A percentile compares a stretch with the other conserved stretches of the same genome.
Conservation (phyloP, 92 coral and sea anemone species). For the Epizoanthus stellaris region DNA sequence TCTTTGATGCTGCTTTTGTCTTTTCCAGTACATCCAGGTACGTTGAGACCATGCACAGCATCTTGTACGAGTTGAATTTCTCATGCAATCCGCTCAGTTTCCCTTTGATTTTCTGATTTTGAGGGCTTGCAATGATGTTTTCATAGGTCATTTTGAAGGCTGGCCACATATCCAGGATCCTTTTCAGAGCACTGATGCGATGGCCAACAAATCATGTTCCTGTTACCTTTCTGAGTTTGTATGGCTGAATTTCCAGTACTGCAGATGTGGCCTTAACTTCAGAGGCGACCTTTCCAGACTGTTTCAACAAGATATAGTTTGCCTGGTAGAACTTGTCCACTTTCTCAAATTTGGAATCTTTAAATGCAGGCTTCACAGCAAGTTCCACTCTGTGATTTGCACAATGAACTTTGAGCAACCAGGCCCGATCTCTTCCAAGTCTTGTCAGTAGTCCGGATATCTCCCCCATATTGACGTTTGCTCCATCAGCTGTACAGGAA, state of each 20-base stretch:
- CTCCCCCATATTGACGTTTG: slow-evolving; percentile 20
- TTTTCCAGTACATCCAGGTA: slow-evolving; percentile 41
- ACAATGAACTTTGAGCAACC: slow-evolving; percentile 46
- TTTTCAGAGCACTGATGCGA: too few species aligned
- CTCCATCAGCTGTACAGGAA: slow-evolving; percentile 42
- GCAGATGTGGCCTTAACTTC: too few species aligned
- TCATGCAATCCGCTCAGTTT: neutral
- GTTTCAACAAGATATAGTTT: too few species aligned
- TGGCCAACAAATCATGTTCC: too few species aligned
- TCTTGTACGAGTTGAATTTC: slow-evolving; percentile 2
- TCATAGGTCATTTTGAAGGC: too few species aligned
- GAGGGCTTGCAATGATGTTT: too few species aligned
- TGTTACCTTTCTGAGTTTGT: too few species aligned
- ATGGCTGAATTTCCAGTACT: too few species aligned
- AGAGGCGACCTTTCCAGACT: too few species aligned
- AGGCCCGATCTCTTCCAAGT: slow-evolving; percentile 21
- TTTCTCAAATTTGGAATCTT: slow-evolving; percentile 12
- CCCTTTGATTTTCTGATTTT: neutral
- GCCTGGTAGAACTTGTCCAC: neutral
- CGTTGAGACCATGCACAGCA: slow-evolving; percentile 33
- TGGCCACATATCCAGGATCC: too few species aligned
- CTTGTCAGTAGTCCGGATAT: slow-evolving; percentile 5
- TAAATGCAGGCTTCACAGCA: slow-evolving; percentile 34
- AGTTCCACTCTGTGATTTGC: slow-evolving; percentile 42
- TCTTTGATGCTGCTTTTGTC: slow-evolving; percentile 7